Evolutionary conservation across 2,888 invertebrate species (phyloP), one percentile per base, ranked within the genome.

Genomic region (Drosophila setosimentum): DNA sequence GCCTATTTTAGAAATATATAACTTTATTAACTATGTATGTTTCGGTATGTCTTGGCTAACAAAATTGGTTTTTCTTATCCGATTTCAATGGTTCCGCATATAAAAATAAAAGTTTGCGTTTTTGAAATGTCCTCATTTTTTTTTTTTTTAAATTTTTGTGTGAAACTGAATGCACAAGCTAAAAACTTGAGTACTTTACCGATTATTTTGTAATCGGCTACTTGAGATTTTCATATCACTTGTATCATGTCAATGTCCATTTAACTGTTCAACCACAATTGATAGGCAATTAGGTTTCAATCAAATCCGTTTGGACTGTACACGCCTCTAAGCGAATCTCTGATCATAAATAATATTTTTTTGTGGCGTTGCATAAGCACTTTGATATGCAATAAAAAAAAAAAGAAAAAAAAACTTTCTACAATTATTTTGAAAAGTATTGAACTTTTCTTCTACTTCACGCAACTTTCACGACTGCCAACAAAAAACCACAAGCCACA

Each of bases 401-500:
- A 63, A 61, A 51, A 32, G 61, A 80, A 68, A 71, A 68, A 66
- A 81, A 83, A 87, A 87, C 87, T 87, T 87, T 87, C 87, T 89
- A 87, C 90, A 87, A 88, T 87, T 88, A 87, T 87, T 81, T 87
- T 81, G 65, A 87, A 85, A 83, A 79, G 80, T 78, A 88, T 88
- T 88, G 86, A 89, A 87, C 85, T 85, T 86, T 87, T 87, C 86
- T 82, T 87, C 80, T 81, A 87, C 83, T 87, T 88, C 85, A 87
- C 90, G 89, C 91, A 89, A 89, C 91, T 89, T 89, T 89, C 91
- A 87, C 90, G 83, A 78, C 68, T 62, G 75, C 67, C 76, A 76
- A 71, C 67, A 51, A 75, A 50, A 24, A 72, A 73, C 75, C 80
- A 82, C 67, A 84, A 76, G 54, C 67, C 70, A 60, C 69, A 59